A percentile compares a stretch with the other conserved stretches of the same genome.
phyloP scores from a whole-genome alignment of 2,888 invertebrate species.

The Plemyria rubiginata region DNA sequence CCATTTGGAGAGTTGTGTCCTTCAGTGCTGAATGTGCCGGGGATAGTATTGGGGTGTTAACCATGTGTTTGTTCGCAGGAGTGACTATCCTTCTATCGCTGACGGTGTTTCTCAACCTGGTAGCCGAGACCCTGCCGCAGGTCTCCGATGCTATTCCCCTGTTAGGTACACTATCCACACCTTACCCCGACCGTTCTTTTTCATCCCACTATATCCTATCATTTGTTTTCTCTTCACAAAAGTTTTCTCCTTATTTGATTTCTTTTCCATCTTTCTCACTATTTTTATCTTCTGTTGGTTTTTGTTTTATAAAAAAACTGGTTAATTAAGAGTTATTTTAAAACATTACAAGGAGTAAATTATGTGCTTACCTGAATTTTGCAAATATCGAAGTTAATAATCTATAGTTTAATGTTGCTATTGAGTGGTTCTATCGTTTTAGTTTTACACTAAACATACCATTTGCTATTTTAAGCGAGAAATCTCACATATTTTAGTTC shows the following conservation, averaged over 20 bases:
- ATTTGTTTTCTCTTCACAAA: conserved; percentile 61
- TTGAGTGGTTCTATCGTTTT: conserved; percentile 46
- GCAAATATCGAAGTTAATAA: conserved; percentile 40
- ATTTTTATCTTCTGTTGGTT: conserved; percentile 52
- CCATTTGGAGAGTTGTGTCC: conserved; percentile 58
- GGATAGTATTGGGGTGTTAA: conserved; percentile 69
- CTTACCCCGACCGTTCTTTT: conserved; percentile 64
- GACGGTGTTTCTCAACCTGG: conserved; percentile 99
- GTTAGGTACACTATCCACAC: conserved; percentile 93
- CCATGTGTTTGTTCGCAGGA: conserved; percentile 93
- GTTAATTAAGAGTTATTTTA: conserved; percentile 73
- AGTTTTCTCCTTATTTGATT: conserved; percentile 54
- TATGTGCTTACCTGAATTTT: conserved; percentile 55
- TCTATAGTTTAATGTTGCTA: conserved; percentile 46
- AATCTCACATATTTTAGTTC: conserved; percentile 4
- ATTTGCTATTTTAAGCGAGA: conserved; percentile 1
- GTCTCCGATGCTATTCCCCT: conserved; percentile 99
- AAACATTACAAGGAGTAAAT: conserved; percentile 84
- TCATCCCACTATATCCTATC: conserved; percentile 63
- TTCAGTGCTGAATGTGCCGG: conserved; percentile 12
- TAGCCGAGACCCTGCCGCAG: conserved; percentile 99
- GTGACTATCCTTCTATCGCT: conserved; percentile 99
- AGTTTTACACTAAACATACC: background rate
- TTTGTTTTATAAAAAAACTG: conserved; percentile 53
- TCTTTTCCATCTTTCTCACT: conserved; percentile 57